phyloP scores from a whole-genome alignment of 2,113 vertebrate species.

The Acinonyx jubatus region DNA sequence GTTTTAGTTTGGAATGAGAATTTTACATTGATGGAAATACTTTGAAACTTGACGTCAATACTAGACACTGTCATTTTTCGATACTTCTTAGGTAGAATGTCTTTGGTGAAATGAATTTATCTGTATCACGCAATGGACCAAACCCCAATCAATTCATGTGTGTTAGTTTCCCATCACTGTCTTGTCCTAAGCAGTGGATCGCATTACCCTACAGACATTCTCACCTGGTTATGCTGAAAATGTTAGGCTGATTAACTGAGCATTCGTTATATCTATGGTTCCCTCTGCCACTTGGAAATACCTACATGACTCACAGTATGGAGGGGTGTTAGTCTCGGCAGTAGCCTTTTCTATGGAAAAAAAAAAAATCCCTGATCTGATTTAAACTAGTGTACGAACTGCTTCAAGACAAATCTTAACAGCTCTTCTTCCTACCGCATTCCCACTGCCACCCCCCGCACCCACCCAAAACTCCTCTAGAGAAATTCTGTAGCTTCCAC shows the following conservation, averaged over 20 bases:
- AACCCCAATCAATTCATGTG: not conserved
- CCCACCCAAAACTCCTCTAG: not conserved
- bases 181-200: not conserved
- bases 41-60: conserved; percentile 13
- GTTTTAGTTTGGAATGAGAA: not conserved
- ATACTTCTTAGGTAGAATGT: not conserved
- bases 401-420: not conserved
- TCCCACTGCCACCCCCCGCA: not conserved
- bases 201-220: not conserved
- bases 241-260: not conserved
- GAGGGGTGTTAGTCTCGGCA: not conserved
- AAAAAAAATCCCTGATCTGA: not conserved
- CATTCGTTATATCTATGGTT: not conserved
- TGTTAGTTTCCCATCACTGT: not conserved
- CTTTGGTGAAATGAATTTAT: not conserved
- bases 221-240: not conserved
- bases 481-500: not conserved
- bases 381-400: not conserved
- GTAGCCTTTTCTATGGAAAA: not conserved
- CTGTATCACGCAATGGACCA: not conserved
- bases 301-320: not conserved
- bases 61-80: conserved; percentile 12
- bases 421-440: not conserved
- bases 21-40: not conserved
- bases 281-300: not conserved